Conservation (phyloP, 2,888 invertebrate genomes). For the Luperina testacea region DNA sequence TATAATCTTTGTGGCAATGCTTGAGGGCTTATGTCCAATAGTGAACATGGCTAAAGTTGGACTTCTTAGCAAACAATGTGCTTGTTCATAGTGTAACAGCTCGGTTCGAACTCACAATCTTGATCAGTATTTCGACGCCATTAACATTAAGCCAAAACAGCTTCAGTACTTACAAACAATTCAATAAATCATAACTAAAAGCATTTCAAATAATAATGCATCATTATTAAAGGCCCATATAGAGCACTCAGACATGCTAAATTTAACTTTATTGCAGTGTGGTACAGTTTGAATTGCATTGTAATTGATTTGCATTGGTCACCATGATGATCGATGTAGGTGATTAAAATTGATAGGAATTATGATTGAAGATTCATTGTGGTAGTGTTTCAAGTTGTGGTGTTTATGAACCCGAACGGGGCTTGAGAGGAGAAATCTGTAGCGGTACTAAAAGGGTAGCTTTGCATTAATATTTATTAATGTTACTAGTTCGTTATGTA, state of each 20-base stretch:
- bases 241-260: slow-evolving; percentile 39
- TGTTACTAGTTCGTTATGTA: neutral
- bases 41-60: neutral
- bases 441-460: neutral
- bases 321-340: slow-evolving; percentile 50
- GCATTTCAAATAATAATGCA: slow-evolving; percentile 52
- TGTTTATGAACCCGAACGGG: slow-evolving; percentile 9
- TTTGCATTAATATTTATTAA: neutral
- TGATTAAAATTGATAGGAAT: slow-evolving; percentile 56
- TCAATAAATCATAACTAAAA: slow-evolving; percentile 56
- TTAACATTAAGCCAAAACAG: neutral
- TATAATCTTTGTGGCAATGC: neutral
- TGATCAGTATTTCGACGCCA: neutral
- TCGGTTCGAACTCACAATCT: neutral
- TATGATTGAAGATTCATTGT: slow-evolving; percentile 48
- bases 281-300: slow-evolving; percentile 42
- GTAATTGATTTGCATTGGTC: slow-evolving; percentile 53
- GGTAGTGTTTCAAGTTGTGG: slow-evolving; percentile 9
- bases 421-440: neutral
- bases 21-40: neutral
- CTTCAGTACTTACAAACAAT: slow-evolving; percentile 15
- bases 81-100: neutral
- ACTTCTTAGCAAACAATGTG: neutral
- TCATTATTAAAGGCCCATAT: slow-evolving; percentile 57
- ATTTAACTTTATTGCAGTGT: slow-evolving; percentile 52